These are phyloP conservation scores for Micrasema minimum DNA, from an alignment of 1,140 invertebrate genomes.

Conservation along the genomic window DNA sequence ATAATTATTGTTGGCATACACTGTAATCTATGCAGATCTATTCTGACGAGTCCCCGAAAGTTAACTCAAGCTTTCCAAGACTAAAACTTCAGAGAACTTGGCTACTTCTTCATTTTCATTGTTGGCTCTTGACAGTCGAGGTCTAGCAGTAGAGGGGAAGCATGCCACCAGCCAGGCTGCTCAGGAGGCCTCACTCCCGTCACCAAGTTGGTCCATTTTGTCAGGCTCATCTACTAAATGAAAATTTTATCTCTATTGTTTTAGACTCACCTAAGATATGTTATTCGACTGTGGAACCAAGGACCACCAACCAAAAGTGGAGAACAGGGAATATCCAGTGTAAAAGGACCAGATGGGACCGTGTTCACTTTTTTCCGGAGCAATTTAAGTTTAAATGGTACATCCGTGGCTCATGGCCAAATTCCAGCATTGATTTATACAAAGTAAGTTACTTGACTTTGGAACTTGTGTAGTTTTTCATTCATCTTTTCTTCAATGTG, in stretches of 20 bases:
- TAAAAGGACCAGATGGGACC: constrained; percentile 93
- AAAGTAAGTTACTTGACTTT: constrained; percentile 56
- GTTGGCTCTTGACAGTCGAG: no score
- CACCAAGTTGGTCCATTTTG: no score
- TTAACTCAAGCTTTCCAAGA: no score
- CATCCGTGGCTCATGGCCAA: constrained; percentile 92
- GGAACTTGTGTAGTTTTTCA: no score
- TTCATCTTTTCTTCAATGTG: no score
- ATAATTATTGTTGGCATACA: neutral
- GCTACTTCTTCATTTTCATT: no score
- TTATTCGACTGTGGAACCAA: constrained; percentile 87
- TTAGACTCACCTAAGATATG: constrained; percentile 89
- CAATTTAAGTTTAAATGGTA: constrained; percentile 94
- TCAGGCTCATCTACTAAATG: no score
- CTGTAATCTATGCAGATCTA: neutral
- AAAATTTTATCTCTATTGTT: constrained; percentile 41
- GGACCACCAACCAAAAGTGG: constrained; percentile 94
- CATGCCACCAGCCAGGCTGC: no score
- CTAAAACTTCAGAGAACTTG: no score
- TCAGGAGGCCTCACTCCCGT: no score
- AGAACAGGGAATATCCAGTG: constrained; percentile 85
- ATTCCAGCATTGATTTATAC: constrained; percentile 94
- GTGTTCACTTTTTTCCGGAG: constrained; percentile 93
- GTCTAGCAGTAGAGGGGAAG: no score
- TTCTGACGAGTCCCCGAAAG: no score